A percentile compares a stretch with the other conserved stretches of the same genome.
Conservation (phyloP, 2,113 vertebrate species). For the Otus sunia region DNA sequence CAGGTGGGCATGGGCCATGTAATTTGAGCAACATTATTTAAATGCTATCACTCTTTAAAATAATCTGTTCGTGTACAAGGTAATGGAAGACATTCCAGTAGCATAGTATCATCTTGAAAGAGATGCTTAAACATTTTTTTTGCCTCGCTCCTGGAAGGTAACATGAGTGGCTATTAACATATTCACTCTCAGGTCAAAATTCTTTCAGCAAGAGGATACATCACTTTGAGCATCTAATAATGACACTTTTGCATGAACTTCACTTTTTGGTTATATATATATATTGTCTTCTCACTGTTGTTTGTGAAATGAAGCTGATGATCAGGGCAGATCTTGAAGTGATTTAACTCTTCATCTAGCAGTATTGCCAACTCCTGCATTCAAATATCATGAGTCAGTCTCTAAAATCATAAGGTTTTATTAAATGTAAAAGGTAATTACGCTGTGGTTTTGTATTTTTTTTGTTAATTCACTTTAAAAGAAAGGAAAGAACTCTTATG, state of each 20-base stretch:
- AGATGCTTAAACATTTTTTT: neutral
- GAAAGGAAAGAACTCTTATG: neutral
- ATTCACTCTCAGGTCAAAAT: neutral
- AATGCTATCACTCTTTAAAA: neutral
- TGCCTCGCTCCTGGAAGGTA: neutral
- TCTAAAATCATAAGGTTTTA: neutral
- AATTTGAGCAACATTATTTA: neutral
- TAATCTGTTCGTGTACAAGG: neutral
- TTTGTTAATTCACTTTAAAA: neutral
- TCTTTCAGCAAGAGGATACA: neutral
- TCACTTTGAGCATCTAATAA: neutral
- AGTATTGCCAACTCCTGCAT: neutral
- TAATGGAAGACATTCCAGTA: neutral
- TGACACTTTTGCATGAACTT: neutral
- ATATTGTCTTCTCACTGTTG: neutral
- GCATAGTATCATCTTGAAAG: neutral
- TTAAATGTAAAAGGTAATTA: constrained; percentile 5
- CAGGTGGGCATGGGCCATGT: neutral
- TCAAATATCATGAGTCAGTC: neutral
- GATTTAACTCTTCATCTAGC: neutral
- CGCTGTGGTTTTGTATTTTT: neutral
- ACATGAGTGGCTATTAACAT: neutral
- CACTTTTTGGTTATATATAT: neutral
- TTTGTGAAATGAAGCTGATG: neutral
- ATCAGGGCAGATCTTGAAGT: neutral